Conservation (phyloP, 2,888 invertebrate genomes). For the Phaedon cochleariae region DNA sequence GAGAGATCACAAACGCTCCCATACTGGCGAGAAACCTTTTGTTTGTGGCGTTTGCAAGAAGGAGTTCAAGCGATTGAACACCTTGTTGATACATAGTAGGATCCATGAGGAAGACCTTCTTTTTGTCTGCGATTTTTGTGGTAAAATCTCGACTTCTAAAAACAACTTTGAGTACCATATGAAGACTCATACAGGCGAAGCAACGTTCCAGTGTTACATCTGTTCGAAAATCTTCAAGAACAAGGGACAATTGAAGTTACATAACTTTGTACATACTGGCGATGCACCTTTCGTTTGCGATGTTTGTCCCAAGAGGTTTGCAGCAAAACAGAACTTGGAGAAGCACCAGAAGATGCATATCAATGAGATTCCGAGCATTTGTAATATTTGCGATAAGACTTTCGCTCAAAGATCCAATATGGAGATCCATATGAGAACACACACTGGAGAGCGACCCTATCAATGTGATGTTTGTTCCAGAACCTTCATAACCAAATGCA, state of each 20-base stretch:
- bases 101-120: background rate
- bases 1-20: too few relatives aligned
- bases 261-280: conserved; percentile 46
- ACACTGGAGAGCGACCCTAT: conserved; percentile 57
- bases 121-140: background rate
- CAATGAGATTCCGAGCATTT: conserved; percentile 38
- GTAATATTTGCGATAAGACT: conserved; percentile 58
- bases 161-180: background rate
- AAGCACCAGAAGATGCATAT: conserved; percentile 36
- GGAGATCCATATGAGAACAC: conserved; percentile 30
- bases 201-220: background rate
- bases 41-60: conserved; percentile 51
- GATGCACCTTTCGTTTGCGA: conserved; percentile 45
- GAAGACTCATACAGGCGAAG: background rate
- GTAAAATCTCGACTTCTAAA: background rate
- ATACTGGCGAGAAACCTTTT: conserved; percentile 47
- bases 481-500: too few relatives aligned
- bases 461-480: conserved; percentile 65
- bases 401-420: conserved; percentile 55
- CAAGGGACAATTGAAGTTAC: conserved; percentile 40
- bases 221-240: background rate
- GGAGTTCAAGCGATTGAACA: conserved; percentile 38
- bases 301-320: conserved; percentile 38
- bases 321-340: background rate
- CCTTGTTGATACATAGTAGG: too few relatives aligned